Percentiles rank a stretch among this genome's conserved stretches.
Conservation (phyloP, 2,797 vertebrate species). For the Neopelma chrysocephalum region DNA sequence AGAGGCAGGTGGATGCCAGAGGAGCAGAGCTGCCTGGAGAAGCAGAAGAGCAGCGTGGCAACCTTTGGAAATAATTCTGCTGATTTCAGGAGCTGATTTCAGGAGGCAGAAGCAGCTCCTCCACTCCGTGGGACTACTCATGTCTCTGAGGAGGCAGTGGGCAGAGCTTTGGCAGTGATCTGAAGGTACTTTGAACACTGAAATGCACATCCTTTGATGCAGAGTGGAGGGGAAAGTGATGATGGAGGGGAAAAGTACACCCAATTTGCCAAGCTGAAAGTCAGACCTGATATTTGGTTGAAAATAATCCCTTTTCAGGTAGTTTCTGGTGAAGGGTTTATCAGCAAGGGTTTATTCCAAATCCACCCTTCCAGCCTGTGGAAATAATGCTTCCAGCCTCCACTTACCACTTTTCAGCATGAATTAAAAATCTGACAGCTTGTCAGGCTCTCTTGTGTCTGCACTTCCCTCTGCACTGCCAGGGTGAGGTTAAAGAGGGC, state of each 20-base stretch:
- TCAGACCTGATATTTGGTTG: neutral
- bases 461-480: neutral
- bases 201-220: neutral
- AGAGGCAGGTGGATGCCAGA: neutral
- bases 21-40: neutral
- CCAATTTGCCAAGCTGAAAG: neutral
- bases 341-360: neutral
- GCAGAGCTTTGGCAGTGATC: neutral
- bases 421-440: constrained; percentile 40
- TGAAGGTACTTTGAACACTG: neutral
- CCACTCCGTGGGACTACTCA: neutral
- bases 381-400: neutral
- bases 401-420: constrained; percentile 1
- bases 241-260: neutral
- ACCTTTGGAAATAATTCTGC: neutral
- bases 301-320: neutral
- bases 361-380: neutral
- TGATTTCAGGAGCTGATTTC: neutral
- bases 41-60: neutral
- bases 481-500: neutral
- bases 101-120: neutral
- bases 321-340: neutral
- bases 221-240: neutral
- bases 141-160: neutral
- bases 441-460: neutral